These are phyloP conservation scores for Mustela lutreola DNA, from an alignment of 2,113 vertebrate genomes.

Conservation along the genomic window DNA sequence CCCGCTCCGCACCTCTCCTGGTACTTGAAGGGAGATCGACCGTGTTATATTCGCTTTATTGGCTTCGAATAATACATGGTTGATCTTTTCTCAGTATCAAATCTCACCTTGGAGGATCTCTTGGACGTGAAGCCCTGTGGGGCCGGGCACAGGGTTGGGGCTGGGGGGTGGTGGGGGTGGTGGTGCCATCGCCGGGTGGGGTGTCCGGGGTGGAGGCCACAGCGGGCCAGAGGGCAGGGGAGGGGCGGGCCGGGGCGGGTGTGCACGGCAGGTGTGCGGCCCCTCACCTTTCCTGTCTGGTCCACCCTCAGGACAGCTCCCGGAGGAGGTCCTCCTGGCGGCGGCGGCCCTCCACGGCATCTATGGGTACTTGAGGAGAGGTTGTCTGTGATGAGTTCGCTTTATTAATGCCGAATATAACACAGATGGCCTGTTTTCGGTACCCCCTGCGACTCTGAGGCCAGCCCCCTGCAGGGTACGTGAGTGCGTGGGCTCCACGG, in stretches of 20 bases:
- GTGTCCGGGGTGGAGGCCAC: fast-evolving
- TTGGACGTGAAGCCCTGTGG: neutral
- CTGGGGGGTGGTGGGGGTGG: neutral
- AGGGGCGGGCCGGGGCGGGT: fast-evolving
- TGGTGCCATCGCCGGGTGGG: fast-evolving
- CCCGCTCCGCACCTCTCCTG: constrained; percentile 51
- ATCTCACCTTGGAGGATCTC: constrained; percentile 66
- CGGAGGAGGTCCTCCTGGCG: fast-evolving
- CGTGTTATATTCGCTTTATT: constrained; percentile 79
- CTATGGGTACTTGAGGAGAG: constrained; percentile 80
- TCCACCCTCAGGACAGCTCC: constrained; percentile 18
- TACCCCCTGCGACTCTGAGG: neutral
- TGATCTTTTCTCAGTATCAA: constrained; percentile 82
- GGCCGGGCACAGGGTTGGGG: fast-evolving
- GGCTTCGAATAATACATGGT: constrained; percentile 84
- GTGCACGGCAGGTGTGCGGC: fast-evolving
- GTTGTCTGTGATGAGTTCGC: constrained; percentile 85
- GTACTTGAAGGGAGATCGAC: constrained; percentile 81
- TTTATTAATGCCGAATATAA: constrained; percentile 84
- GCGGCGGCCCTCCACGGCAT: fast-evolving
- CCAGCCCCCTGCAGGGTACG: constrained; percentile 53
- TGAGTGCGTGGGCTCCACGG: constrained; percentile 34
- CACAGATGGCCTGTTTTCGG: constrained; percentile 84
- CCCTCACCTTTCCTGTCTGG: neutral
- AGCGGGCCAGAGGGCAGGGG: no score